Evolutionary conservation across 2,113 vertebrate species (phyloP).

Genomic region (Serinus canaria): DNA sequence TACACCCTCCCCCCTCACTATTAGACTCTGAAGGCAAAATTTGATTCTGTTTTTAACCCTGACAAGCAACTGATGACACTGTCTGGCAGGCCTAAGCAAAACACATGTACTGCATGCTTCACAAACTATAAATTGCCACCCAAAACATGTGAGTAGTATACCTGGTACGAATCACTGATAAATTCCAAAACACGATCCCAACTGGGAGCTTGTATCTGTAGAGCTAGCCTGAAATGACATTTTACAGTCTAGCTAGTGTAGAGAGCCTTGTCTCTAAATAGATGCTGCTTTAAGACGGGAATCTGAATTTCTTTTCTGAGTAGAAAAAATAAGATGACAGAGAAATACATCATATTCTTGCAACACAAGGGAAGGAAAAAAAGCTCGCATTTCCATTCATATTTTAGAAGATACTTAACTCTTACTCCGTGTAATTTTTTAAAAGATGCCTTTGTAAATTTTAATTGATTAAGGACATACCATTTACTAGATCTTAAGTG

Average conservation of each 20-base stretch:
- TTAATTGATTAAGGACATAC: background rate
- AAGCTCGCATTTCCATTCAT: background rate
- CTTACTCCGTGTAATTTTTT: background rate
- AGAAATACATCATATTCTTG: conserved; percentile 53
- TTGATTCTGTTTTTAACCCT: background rate
- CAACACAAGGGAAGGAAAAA: conserved; percentile 33
- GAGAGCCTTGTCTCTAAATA: conserved; percentile 45
- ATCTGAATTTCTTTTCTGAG: conserved; percentile 54
- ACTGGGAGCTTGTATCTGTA: conserved; percentile 42
- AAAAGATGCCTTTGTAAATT: background rate
- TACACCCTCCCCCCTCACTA: background rate
- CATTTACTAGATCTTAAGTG: background rate
- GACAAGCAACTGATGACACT: background rate
- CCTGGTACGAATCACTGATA: conserved; percentile 33
- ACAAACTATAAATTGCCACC: conserved; percentile 10
- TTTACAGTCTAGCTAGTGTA: conserved; percentile 50
- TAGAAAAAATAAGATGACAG: conserved; percentile 47
- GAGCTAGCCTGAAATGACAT: conserved; percentile 54
- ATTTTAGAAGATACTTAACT: background rate
- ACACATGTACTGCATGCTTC: conserved; percentile 36
- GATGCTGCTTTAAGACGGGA: conserved; percentile 54
- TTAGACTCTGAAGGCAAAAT: background rate
- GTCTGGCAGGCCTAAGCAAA: background rate
- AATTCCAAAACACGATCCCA: conserved; percentile 47
- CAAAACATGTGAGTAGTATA: conserved; percentile 43